Percentiles rank a stretch among this genome's conserved stretches.
These are phyloP conservation scores for Parnassius smintheus DNA, from an alignment of 2,888 invertebrate genomes.

Conservation along the genomic window DNA sequence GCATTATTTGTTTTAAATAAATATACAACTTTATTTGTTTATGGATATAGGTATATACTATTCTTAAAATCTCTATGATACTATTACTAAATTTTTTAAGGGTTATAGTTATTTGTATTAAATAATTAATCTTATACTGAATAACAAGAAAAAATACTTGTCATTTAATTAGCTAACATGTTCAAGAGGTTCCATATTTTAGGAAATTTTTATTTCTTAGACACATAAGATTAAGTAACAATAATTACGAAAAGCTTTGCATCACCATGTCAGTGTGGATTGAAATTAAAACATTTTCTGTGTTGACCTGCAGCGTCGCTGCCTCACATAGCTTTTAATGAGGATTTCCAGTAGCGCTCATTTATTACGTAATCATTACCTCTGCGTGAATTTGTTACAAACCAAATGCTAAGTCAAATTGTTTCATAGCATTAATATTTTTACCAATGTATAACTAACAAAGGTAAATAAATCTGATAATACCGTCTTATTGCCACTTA, in stretches of 20 bases:
- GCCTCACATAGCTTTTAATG: constrained; percentile 45
- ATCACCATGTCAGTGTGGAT: constrained; percentile 47
- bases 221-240: constrained; percentile 75
- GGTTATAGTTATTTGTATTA: constrained; percentile 47
- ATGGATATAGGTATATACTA: constrained; percentile 44
- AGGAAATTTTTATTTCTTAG: constrained; percentile 74
- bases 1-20: constrained; percentile 29
- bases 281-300: constrained; percentile 39
- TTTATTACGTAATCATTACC: constrained; percentile 40
- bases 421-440: constrained; percentile 79
- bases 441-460: constrained; percentile 80
- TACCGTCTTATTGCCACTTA: constrained; percentile 51
- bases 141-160: constrained; percentile 53
- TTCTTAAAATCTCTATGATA: constrained; percentile 47
- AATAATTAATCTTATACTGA: constrained; percentile 44
- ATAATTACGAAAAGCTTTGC: constrained; percentile 66
- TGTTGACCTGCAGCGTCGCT: constrained; percentile 27
- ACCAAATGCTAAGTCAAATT: constrained; percentile 78
- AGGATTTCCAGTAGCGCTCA: constrained; percentile 49
- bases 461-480: constrained; percentile 80
- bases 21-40: constrained; percentile 41
- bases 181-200: constrained; percentile 76
- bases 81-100: constrained; percentile 45
- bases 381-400: constrained; percentile 64
- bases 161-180: constrained; percentile 53